phyloP scores from a whole-genome alignment of 2,113 vertebrate species.

The Strix aluco region DNA sequence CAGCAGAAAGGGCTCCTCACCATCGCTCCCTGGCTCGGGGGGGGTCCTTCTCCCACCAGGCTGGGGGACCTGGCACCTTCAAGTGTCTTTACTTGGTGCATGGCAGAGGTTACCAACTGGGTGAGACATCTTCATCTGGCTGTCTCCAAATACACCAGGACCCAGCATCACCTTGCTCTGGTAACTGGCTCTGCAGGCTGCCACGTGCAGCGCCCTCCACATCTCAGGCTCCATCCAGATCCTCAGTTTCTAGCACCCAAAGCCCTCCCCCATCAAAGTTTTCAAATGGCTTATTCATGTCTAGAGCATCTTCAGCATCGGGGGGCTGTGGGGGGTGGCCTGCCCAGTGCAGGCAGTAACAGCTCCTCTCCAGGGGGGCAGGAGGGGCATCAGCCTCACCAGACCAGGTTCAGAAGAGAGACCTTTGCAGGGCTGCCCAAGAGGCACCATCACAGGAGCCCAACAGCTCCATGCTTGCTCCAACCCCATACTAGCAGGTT shows the following conservation, averaged over 20 bases:
- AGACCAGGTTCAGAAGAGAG: background rate
- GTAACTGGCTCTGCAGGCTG: background rate
- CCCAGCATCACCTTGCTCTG: background rate
- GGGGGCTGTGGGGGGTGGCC: too few relatives aligned
- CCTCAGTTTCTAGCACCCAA: background rate
- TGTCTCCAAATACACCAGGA: background rate
- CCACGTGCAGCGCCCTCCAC: rapidly evolving
- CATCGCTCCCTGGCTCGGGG: background rate
- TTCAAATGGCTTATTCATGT: background rate
- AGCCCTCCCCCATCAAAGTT: background rate
- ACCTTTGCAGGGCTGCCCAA: background rate
- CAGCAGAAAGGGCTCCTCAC: background rate
- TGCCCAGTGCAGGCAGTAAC: background rate
- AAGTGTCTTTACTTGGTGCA: background rate
- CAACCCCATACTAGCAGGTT: background rate
- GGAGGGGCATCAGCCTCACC: background rate
- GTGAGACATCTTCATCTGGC: background rate
- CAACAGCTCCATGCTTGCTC: background rate
- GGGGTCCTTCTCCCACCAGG: background rate
- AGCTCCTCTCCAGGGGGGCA: background rate
- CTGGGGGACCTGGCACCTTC: background rate
- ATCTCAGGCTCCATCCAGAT: background rate
- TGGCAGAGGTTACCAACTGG: background rate
- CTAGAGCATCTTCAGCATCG: background rate
- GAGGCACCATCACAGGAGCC: background rate